Conservation (phyloP, 2,797 vertebrate genomes). For the Sorex maritimensis region DNA sequence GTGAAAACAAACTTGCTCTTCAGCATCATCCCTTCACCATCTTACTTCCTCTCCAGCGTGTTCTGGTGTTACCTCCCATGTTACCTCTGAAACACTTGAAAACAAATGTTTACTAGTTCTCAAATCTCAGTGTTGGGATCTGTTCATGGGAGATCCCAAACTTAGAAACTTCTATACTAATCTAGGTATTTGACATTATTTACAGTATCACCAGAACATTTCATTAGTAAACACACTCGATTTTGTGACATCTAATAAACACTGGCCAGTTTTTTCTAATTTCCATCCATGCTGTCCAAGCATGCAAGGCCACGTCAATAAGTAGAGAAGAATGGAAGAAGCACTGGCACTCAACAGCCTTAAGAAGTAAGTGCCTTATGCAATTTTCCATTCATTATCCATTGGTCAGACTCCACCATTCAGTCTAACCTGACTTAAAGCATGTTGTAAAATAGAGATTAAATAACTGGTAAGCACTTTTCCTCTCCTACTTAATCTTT, state of each 20-base stretch:
- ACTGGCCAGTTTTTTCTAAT: neutral
- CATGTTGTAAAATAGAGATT: conserved; percentile 30
- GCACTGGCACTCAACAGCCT: neutral
- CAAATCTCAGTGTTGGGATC: neutral
- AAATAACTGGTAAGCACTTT: neutral
- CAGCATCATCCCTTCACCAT: neutral
- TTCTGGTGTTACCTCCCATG: neutral
- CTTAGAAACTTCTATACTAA: neutral
- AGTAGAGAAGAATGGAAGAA: neutral
- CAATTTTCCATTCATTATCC: neutral
- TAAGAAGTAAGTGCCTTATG: neutral
- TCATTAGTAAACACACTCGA: conserved; percentile 10
- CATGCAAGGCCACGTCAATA: neutral
- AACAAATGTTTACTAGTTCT: conserved; percentile 23
- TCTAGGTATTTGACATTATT: neutral
- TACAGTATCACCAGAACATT: neutral
- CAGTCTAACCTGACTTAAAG: conserved; percentile 19
- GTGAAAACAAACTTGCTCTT: conserved; percentile 51
- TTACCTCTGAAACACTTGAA: neutral
- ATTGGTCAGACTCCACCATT: neutral
- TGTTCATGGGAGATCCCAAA: neutral
- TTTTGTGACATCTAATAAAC: conserved; percentile 29
- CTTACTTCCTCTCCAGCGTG: neutral
- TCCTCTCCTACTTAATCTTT: neutral
- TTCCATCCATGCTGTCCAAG: neutral